Conservation (phyloP, 2,797 vertebrate species). For the Streptopelia turtur region DNA sequence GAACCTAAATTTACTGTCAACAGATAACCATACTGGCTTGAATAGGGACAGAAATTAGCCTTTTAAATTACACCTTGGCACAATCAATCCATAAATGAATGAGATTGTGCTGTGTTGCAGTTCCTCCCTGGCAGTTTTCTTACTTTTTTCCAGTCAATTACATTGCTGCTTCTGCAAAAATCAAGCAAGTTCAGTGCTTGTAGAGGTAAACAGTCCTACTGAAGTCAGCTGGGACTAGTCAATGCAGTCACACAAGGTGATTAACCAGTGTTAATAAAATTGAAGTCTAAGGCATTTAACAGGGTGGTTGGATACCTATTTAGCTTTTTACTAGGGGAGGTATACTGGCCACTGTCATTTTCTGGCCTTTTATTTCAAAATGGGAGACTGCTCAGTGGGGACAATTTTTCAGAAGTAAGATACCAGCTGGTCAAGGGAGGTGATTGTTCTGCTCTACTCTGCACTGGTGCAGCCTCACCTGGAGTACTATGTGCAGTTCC, state of each 20-base stretch:
- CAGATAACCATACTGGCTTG: not conserved
- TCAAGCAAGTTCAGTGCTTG: not conserved
- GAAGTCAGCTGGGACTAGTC: not conserved
- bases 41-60: not conserved
- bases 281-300: not conserved
- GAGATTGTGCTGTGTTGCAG: not conserved
- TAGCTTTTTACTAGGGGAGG: not conserved
- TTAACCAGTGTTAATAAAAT: not conserved
- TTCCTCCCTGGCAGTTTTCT: not conserved
- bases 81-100: not conserved
- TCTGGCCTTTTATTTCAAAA: not conserved
- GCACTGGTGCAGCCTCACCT: too few relatives aligned
- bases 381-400: rapidly evolving
- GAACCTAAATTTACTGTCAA: not conserved
- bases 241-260: rapidly evolving
- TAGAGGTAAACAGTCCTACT: not conserved
- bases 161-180: not conserved
- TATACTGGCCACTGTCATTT: not conserved
- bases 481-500: too few relatives aligned
- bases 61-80: not conserved
- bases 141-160: not conserved
- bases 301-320: not conserved
- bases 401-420: not conserved
- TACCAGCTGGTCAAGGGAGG: too few relatives aligned
- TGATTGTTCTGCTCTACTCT: too few relatives aligned